A percentile compares a stretch with the other conserved stretches of the same genome.
phyloP scores from a whole-genome alignment of 2,113 vertebrate genomes.

The Panurus biarmicus region DNA sequence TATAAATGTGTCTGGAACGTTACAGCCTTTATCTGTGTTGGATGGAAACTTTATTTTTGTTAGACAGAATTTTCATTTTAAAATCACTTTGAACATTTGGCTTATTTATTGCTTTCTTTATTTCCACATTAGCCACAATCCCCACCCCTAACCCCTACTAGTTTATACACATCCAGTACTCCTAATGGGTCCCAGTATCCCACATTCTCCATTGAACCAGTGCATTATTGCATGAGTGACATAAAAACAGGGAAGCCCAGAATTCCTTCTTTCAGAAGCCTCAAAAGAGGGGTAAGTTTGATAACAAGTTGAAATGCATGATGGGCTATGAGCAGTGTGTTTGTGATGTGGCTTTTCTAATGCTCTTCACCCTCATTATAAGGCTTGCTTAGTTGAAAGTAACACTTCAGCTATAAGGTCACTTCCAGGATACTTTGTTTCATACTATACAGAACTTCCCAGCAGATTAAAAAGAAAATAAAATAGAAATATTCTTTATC shows the following conservation, averaged over 20 bases:
- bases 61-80: slow-evolving; percentile 73
- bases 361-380: slow-evolving; percentile 79
- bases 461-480: slow-evolving; percentile 4
- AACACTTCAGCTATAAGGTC: slow-evolving; percentile 5
- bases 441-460: not conserved
- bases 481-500: not conserved
- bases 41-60: slow-evolving; percentile 65
- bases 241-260: slow-evolving; percentile 91
- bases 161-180: slow-evolving; percentile 76
- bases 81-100: slow-evolving; percentile 71
- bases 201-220: slow-evolving; percentile 86
- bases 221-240: slow-evolving; percentile 93
- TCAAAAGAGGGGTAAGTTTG: slow-evolving; percentile 94
- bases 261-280: slow-evolving; percentile 88
- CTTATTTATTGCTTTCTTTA: slow-evolving; percentile 82
- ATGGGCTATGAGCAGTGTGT: slow-evolving; percentile 72
- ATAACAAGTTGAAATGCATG: slow-evolving; percentile 75
- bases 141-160: slow-evolving; percentile 77
- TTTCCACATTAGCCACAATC: slow-evolving; percentile 79
- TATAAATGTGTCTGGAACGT: not conserved
- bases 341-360: slow-evolving; percentile 76
- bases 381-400: slow-evolving; percentile 57
- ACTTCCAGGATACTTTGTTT: slow-evolving; percentile 4
- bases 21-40: slow-evolving; percentile 24
- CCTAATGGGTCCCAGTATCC: slow-evolving; percentile 79